Evolutionary conservation across 2,888 invertebrate species (phyloP).

Genomic region (Caenorhabditis macrosperma): DNA sequence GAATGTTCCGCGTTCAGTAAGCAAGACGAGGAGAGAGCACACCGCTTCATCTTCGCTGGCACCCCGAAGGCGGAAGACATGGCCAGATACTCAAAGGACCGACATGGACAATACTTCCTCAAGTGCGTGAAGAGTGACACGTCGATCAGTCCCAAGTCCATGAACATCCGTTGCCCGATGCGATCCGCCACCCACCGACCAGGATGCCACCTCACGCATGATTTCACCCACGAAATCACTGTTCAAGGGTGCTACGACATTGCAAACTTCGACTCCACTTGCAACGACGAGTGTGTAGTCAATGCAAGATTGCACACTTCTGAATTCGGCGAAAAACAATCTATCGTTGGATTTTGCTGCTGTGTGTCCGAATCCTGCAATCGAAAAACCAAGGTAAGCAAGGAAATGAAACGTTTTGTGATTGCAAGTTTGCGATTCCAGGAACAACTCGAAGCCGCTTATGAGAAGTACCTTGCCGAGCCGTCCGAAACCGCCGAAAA

Average conservation of each 20-base stretch:
- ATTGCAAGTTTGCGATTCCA: no score
- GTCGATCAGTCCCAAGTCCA: background rate
- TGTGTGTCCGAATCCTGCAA: background rate
- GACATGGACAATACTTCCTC: conserved; percentile 10
- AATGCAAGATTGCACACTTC: background rate
- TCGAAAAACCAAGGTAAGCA: background rate
- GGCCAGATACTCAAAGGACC: background rate
- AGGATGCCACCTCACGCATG: conserved; percentile 9
- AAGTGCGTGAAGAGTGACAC: conserved; percentile 16
- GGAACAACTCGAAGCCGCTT: background rate
- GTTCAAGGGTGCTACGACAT: conserved; percentile 30
- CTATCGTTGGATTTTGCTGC: conserved; percentile 9
- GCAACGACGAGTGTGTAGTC: background rate
- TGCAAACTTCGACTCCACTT: background rate
- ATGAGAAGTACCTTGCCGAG: background rate
- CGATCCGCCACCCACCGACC: background rate
- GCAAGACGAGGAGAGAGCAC: background rate
- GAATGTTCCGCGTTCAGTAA: background rate
- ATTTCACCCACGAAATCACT: background rate
- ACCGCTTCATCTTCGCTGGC: background rate
- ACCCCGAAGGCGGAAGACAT: background rate
- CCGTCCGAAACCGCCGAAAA: background rate
- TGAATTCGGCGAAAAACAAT: background rate
- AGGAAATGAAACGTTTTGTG: no score
- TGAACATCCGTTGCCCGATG: conserved; percentile 1